These are phyloP conservation scores for Gephyroberyx darwinii DNA, from an alignment of 2,797 vertebrate species.

Conservation along the genomic window DNA sequence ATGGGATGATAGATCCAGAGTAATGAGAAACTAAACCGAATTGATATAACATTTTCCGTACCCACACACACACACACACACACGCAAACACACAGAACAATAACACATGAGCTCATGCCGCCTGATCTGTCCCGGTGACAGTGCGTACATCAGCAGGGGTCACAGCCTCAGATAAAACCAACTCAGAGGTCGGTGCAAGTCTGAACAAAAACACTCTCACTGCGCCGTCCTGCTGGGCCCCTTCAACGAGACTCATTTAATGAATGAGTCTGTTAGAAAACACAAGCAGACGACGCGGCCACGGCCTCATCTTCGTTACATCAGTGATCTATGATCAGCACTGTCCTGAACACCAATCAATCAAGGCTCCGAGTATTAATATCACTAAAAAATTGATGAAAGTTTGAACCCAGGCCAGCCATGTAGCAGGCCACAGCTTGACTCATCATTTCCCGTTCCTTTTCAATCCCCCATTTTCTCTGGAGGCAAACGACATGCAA, in stretches of 20 bases:
- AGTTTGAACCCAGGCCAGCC: neutral
- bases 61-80: conserved; percentile 38
- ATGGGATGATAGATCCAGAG: conserved; percentile 39
- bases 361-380: neutral
- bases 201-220: conserved; percentile 1
- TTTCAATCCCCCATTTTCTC: no score
- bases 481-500: no score
- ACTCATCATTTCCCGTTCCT: neutral
- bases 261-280: no score
- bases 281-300: no score
- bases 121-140: conserved; percentile 45
- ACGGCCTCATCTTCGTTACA: no score
- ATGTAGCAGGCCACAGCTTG: neutral
- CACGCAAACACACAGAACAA: conserved; percentile 51
- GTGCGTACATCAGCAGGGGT: conserved; percentile 13
- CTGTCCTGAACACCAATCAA: neutral
- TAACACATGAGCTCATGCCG: conserved; percentile 70
- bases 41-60: conserved; percentile 62
- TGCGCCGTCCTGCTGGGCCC: neutral
- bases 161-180: conserved; percentile 52
- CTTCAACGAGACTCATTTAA: neutral
- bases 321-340: neutral
- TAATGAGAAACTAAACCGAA: conserved; percentile 23
- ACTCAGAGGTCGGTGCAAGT: neutral
- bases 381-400: neutral